Evolutionary conservation across 2,113 vertebrate genomes (phyloP).

Genomic region (Sterrhoptilus dennistouni): DNA sequence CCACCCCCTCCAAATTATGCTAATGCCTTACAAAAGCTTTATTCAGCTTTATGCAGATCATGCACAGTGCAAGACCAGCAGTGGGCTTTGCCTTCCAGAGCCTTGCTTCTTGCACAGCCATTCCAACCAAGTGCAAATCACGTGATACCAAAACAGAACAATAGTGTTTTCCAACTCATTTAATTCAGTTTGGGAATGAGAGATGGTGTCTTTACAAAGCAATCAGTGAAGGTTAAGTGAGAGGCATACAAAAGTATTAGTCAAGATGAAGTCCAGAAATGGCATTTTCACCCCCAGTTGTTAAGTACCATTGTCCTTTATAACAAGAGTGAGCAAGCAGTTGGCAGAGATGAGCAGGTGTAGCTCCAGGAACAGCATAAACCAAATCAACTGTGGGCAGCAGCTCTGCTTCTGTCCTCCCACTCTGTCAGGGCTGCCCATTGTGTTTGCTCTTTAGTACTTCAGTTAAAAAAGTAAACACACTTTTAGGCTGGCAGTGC

Average conservation of each 20-base stretch:
- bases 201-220: neutral
- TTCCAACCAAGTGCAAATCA: neutral
- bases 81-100: neutral
- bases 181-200: neutral
- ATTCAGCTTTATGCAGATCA: constrained; percentile 25
- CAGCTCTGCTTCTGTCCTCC: neutral
- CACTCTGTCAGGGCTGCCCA: accelerated
- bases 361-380: neutral
- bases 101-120: neutral
- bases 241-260: neutral
- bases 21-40: neutral
- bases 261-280: neutral
- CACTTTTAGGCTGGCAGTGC: neutral
- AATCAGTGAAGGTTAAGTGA: neutral
- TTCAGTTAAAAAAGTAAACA: neutral
- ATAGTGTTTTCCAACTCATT: neutral
- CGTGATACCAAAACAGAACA: neutral
- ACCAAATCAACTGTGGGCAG: neutral
- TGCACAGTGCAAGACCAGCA: neutral
- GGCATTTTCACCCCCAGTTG: neutral
- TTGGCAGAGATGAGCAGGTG: neutral
- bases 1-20: neutral
- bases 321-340: accelerated
- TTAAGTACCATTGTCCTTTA: neutral
- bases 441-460: neutral